A percentile compares a stretch with the other conserved stretches of the same genome.
Evolutionary conservation across 2,888 invertebrate genomes (phyloP).

Genomic region (Leptinotarsa rubiginosa): DNA sequence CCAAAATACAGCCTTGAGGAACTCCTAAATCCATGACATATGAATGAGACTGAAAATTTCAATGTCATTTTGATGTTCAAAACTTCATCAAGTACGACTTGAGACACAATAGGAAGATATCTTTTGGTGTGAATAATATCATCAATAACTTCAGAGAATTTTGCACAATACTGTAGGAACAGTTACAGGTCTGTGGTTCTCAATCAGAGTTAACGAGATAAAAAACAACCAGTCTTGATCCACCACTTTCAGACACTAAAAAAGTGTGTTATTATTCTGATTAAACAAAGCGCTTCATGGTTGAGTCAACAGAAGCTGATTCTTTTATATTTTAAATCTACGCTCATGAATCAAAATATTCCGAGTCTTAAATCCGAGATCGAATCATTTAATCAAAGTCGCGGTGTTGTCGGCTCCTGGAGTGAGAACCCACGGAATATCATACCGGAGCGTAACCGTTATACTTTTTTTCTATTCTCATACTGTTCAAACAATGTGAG

Average conservation of each 20-base stretch:
- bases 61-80: too few relatives aligned
- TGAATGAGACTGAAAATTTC: too few relatives aligned
- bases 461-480: conserved; percentile 17
- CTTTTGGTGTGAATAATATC: too few relatives aligned
- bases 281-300: conserved; percentile 20
- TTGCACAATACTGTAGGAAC: background rate
- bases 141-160: too few relatives aligned
- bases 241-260: background rate
- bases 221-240: background rate
- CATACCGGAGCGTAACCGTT: conserved; percentile 46
- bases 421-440: conserved; percentile 58
- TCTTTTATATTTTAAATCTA: conserved; percentile 58
- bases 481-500: conserved; percentile 22
- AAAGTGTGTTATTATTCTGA: conserved; percentile 13
- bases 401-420: conserved; percentile 63
- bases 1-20: too few relatives aligned
- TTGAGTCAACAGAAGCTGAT: conserved; percentile 59
- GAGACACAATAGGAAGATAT: too few relatives aligned
- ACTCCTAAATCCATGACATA: too few relatives aligned
- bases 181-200: too few relatives aligned
- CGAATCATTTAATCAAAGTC: conserved; percentile 66
- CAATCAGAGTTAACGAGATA: background rate
- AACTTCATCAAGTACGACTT: too few relatives aligned
- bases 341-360: conserved; percentile 64
- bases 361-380: conserved; percentile 62